Evolutionary conservation across 2,888 invertebrate species (phyloP).

Genomic region (Chrysomela aeneicollis): DNA sequence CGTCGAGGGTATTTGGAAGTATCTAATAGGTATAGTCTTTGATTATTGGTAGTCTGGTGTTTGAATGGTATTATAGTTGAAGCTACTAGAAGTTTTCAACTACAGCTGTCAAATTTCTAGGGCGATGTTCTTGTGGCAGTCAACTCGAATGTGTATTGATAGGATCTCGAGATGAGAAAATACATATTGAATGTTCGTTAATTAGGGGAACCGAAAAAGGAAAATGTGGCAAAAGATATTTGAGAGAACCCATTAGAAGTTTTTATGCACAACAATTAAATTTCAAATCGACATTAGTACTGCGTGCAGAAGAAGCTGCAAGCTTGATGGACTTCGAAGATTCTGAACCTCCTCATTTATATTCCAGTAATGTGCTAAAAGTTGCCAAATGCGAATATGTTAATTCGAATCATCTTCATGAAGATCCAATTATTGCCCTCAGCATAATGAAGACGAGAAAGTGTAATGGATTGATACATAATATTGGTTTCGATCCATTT

Average conservation of each 20-base stretch:
- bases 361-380: constrained; percentile 2
- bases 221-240: constrained; percentile 4
- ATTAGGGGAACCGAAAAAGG: constrained; percentile 1
- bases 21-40: too few relatives aligned
- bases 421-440: constrained; percentile 7
- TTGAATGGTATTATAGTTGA: neutral
- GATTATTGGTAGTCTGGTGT: too few relatives aligned
- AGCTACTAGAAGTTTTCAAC: neutral
- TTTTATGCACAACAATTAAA: neutral
- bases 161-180: neutral
- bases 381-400: constrained; percentile 3
- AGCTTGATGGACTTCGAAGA: neutral
- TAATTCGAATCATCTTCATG: neutral
- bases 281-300: constrained; percentile 1
- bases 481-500: constrained; percentile 7
- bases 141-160: neutral
- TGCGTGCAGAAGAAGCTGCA: constrained; percentile 12
- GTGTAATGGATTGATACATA: constrained; percentile 1
- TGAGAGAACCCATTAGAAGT: neutral
- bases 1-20: too few relatives aligned
- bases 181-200: neutral
- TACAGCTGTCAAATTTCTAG: neutral
- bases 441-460: neutral
- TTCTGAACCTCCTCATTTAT: neutral
- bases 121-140: constrained; percentile 12